phyloP scores from a whole-genome alignment of 2,797 vertebrate genomes.

The Pipistrellus pygmaeus region DNA sequence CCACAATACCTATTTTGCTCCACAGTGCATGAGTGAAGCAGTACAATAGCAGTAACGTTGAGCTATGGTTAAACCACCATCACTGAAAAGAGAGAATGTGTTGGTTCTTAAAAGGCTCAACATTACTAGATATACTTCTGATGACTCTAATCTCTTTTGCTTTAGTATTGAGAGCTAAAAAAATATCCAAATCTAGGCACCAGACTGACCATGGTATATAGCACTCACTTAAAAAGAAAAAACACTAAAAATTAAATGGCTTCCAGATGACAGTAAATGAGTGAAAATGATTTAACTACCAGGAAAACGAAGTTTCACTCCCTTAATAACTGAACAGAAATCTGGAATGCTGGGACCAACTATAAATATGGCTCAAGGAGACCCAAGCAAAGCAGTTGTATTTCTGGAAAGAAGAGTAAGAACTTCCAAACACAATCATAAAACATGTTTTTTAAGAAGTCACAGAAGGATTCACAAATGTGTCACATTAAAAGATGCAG shows the following conservation, averaged over 20 bases:
- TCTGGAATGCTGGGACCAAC: slow-evolving; percentile 76
- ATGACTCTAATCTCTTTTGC: slow-evolving; percentile 79
- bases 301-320: slow-evolving; percentile 62
- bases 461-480: slow-evolving; percentile 69
- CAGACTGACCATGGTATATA: slow-evolving; percentile 71
- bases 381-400: slow-evolving; percentile 70
- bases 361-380: slow-evolving; percentile 78
- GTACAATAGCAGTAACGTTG: slow-evolving; percentile 59
- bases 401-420: slow-evolving; percentile 65
- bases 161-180: slow-evolving; percentile 80
- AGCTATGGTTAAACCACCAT: slow-evolving; percentile 62
- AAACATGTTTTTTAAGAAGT: slow-evolving; percentile 61
- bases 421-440: slow-evolving; percentile 57
- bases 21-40: slow-evolving; percentile 80
- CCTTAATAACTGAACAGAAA: slow-evolving; percentile 52
- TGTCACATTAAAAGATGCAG: slow-evolving; percentile 64
- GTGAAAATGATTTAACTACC: slow-evolving; percentile 55
- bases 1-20: slow-evolving; percentile 72
- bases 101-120: slow-evolving; percentile 63
- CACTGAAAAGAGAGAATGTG: neutral
- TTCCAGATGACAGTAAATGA: slow-evolving; percentile 47
- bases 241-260: neutral
- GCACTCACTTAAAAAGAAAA: slow-evolving; percentile 1
- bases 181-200: slow-evolving; percentile 75
- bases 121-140: slow-evolving; percentile 59